Evolutionary conservation across 1,140 invertebrate species (phyloP).

Genomic region (Myzus persicae): DNA sequence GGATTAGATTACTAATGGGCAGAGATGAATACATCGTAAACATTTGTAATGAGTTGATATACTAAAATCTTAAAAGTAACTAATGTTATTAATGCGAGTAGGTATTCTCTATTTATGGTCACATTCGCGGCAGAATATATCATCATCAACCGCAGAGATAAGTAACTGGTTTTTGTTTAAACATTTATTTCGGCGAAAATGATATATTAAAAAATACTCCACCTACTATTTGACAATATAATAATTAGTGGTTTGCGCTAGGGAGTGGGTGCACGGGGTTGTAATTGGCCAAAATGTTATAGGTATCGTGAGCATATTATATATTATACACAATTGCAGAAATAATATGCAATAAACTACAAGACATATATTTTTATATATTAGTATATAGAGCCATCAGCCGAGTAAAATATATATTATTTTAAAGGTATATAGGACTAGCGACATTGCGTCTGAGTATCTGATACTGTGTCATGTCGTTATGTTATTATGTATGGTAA

Average conservation of each 20-base stretch:
- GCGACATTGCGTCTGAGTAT: too few species aligned
- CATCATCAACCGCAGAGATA: background rate
- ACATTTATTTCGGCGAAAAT: background rate
- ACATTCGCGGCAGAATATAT: background rate
- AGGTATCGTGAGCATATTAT: background rate
- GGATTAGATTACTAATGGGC: slow-evolving; percentile 32
- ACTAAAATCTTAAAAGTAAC: slow-evolving; percentile 24
- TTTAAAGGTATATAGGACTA: too few species aligned
- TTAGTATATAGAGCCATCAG: too few species aligned
- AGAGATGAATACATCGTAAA: slow-evolving; percentile 28
- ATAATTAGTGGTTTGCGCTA: background rate
- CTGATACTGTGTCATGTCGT: too few species aligned
- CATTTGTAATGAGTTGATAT: background rate
- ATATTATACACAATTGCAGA: background rate
- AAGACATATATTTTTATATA: too few species aligned
- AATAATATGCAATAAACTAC: background rate
- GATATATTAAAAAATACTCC: background rate
- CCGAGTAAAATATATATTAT: too few species aligned
- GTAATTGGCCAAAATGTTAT: background rate
- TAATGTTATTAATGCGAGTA: slow-evolving; percentile 3
- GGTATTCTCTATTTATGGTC: background rate
- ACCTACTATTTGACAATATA: background rate
- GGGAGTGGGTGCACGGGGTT: background rate
- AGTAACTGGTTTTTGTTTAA: slow-evolving; percentile 26
- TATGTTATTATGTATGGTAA: too few species aligned